Conservation (phyloP, 2,113 vertebrate species). For the Gallinago media region DNA sequence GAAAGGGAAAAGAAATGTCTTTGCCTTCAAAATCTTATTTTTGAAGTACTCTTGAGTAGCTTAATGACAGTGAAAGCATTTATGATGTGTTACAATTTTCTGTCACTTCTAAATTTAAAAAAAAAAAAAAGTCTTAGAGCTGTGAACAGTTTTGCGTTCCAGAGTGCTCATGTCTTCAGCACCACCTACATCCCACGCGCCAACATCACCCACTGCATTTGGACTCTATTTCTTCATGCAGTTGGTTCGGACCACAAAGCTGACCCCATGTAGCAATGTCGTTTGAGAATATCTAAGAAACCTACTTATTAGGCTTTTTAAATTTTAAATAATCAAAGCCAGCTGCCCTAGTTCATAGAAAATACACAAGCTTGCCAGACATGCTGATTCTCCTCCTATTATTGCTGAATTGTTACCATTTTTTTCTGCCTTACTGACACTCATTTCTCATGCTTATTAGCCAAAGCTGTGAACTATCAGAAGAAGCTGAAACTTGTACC, state of each 20-base stretch:
- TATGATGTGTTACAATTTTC: constrained; percentile 49
- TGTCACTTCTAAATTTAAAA: constrained; percentile 40
- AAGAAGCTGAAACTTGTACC: not conserved
- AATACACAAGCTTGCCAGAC: not conserved
- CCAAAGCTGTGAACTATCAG: not conserved
- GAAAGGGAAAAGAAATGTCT: not conserved
- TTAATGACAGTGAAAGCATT: constrained; percentile 4
- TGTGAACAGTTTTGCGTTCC: constrained; percentile 30
- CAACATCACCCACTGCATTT: not conserved
- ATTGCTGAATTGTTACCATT: not conserved
- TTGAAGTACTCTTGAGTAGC: not conserved
- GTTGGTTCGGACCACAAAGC: not conserved
- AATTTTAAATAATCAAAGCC: not conserved
- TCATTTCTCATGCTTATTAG: not conserved
- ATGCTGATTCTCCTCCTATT: not conserved
- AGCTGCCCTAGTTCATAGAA: not conserved
- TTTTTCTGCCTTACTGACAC: not conserved
- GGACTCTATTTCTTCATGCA: not conserved
- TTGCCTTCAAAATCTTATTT: constrained; percentile 20
- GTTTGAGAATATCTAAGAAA: not conserved
- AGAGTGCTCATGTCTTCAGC: constrained; percentile 3
- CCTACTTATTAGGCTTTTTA: not conserved
- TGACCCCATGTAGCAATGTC: not conserved
- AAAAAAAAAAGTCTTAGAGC: not conserved
- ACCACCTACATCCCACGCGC: not conserved